Evolutionary conservation across 2,888 invertebrate genomes (phyloP).

Genomic region (Phlogophora meticulosa): DNA sequence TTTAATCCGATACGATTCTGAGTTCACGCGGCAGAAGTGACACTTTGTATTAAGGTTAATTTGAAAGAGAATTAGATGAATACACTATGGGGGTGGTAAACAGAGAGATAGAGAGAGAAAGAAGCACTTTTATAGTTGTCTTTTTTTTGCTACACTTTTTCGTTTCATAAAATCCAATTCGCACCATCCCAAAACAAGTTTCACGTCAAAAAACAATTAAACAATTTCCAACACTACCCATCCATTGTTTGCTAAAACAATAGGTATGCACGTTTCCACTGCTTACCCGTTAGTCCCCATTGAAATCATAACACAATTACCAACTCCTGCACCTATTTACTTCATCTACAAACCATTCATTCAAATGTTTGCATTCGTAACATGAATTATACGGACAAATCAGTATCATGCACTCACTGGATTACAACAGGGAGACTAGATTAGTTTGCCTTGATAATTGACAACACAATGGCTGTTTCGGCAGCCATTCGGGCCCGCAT

Average conservation of each 20-base stretch:
- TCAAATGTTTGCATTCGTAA: conserved; percentile 23
- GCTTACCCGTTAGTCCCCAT: not conserved
- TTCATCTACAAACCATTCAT: conserved; percentile 12
- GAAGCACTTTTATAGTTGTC: too few species aligned
- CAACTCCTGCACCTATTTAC: conserved; percentile 1
- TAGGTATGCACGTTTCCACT: not conserved
- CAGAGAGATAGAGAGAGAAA: too few species aligned
- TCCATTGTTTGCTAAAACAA: not conserved
- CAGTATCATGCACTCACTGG: conserved; percentile 43
- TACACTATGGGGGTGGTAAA: too few species aligned
- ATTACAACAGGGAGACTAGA: conserved; percentile 56
- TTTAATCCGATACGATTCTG: too few species aligned
- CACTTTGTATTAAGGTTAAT: too few species aligned
- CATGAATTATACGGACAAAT: conserved; percentile 30
- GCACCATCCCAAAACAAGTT: too few species aligned
- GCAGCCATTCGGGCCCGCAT: conserved; percentile 66
- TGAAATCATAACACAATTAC: conserved; percentile 10
- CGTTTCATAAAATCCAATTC: too few species aligned
- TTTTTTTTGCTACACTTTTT: too few species aligned
- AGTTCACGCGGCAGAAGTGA: too few species aligned
- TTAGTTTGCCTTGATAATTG: conserved; percentile 73
- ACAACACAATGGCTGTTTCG: conserved; percentile 55
- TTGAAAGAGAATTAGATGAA: too few species aligned
- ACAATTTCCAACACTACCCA: not conserved
- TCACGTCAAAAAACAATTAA: too few species aligned